phyloP scores from a whole-genome alignment of 2,113 vertebrate genomes.

The Perccottus glenii region DNA sequence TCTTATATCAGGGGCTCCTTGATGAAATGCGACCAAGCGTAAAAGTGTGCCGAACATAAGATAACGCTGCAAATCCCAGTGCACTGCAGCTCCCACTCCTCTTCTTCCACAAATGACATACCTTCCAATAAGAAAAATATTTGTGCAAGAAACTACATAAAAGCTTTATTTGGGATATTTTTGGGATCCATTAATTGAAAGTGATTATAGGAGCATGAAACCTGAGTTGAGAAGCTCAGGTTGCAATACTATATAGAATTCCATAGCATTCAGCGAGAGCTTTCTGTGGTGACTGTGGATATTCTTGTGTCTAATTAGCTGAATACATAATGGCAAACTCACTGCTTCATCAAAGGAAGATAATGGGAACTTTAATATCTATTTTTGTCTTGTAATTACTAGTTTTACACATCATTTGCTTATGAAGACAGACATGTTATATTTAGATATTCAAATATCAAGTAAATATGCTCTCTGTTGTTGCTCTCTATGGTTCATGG shows the following conservation, averaged over 20 bases:
- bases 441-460: constrained; percentile 8
- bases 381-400: neutral
- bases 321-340: neutral
- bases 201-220: neutral
- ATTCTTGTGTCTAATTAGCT: constrained; percentile 8
- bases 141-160: constrained; percentile 7
- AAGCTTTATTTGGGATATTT: neutral
- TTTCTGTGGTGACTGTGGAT: neutral
- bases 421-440: neutral
- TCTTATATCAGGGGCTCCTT: neutral
- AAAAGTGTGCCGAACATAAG: constrained; percentile 4
- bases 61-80: constrained; percentile 5
- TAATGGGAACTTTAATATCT: neutral
- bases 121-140: neutral
- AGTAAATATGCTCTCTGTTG: constrained; percentile 3
- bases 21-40: constrained; percentile 3
- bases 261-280: neutral
- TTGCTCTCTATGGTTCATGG: neutral
- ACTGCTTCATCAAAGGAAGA: constrained; percentile 5
- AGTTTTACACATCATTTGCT: too few species aligned
- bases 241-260: neutral
- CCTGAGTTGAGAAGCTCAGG: too few species aligned
- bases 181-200: neutral
- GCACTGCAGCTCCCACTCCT: neutral
- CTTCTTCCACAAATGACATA: constrained; percentile 3